Evolutionary conservation across 2,888 invertebrate genomes (phyloP), one percentile per base, ranked within the genome.

Genomic region (Tetragnatha montana): DNA sequence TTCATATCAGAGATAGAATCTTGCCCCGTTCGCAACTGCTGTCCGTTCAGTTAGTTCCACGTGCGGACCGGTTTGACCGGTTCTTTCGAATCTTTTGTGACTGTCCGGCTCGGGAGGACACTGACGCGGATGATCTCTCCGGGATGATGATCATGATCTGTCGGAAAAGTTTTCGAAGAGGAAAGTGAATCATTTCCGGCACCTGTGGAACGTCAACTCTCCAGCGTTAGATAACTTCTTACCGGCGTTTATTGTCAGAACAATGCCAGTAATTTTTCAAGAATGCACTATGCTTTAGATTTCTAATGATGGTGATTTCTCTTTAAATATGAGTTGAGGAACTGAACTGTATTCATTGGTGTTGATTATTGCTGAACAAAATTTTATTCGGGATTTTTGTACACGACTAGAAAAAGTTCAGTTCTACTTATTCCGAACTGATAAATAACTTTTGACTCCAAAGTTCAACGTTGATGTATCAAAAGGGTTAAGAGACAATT

Each of bases 1-100:
- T 80, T 80, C 80, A 86, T 80, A 86, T 80, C 80, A 68, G 80
- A 60, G 74, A 80, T 80, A n/a, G 51, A 79, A 86, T 86, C 86
- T 86, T 17, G 51, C 10, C n/a, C n/a, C 49, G 76, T 69, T 70
- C 50, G 35, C 76, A 49, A 68, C 70, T 47, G 19, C 50, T 50
- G 71, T 14, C 50, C 71, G 22, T 60, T 19, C 70, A 2, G n/a
- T 12, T 10, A 50, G 76, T 21, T n/a, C 74, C 74, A 74, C 74
- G 73, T 82, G 74, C 73, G 47, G 35, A 8, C 21, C 35, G 12
- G 21, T 73, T 22, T 8, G 35, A 35, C 35, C 35, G 60, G 60
- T 60, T 17, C 8, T 12, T 12, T 60, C 12, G 14, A 60, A 17
- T 17, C 60, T 12, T 12, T 17, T 10, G 14, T 60, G 60, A 17